Evolutionary conservation across 2,797 vertebrate genomes (phyloP).

Genomic region (Catamblyrhynchus diadema): DNA sequence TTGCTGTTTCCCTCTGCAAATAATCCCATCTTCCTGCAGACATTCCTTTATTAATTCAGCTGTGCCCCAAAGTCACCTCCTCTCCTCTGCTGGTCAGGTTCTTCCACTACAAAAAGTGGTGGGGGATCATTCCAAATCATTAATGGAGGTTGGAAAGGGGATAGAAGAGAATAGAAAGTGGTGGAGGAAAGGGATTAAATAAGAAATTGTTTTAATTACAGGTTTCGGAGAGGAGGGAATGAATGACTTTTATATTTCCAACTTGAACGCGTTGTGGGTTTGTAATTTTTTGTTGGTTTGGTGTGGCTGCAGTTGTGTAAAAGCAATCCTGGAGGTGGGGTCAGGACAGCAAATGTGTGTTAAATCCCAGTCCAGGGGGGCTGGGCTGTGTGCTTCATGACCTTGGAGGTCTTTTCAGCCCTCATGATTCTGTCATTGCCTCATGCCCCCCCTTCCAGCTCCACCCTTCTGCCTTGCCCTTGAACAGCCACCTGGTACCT

Average conservation of each 20-base stretch:
- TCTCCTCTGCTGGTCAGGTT: not conserved
- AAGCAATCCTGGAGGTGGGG: too few species aligned
- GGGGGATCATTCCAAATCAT: not conserved
- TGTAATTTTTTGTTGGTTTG: not conserved
- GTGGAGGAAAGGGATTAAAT: not conserved
- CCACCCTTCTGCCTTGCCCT: not conserved
- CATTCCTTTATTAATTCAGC: not conserved
- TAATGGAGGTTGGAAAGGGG: not conserved
- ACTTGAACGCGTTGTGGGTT: fast-evolving
- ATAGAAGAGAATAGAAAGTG: not conserved
- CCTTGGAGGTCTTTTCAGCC: not conserved
- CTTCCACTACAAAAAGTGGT: not conserved
- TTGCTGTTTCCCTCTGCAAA: not conserved
- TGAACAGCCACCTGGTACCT: fast-evolving
- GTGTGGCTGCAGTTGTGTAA: not conserved
- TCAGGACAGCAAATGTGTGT: fast-evolving
- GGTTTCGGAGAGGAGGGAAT: not conserved
- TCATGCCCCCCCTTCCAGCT: not conserved
- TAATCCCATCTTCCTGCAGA: not conserved
- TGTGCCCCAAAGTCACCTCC: not conserved
- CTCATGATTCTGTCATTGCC: not conserved
- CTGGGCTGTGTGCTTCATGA: not conserved
- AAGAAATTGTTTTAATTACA: not conserved
- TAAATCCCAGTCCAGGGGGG: fast-evolving
- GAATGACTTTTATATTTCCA: not conserved